These are phyloP conservation scores for Halcyon senegalensis DNA, from an alignment of 2,113 vertebrate genomes.

Conservation along the genomic window DNA sequence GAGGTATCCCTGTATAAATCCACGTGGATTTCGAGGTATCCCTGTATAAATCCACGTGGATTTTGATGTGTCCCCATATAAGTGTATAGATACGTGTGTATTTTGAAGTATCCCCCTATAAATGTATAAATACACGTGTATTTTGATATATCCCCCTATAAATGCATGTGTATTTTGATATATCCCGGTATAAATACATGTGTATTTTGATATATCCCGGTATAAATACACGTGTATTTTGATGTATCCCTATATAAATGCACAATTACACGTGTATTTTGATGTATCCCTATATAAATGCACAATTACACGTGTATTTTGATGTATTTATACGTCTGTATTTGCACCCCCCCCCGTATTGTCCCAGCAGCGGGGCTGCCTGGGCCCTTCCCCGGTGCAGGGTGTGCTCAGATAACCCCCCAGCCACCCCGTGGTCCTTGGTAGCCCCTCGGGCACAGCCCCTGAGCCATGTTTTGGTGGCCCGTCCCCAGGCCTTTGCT, in stretches of 20 bases:
- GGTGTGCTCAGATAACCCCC: fast-evolving
- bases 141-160: no score
- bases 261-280: fast-evolving
- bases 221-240: no score
- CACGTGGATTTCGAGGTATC: no score
- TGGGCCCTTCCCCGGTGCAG: not conserved
- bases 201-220: no score
- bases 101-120: no score
- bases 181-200: no score
- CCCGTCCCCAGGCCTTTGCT: fast-evolving
- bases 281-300: not conserved
- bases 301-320: fast-evolving
- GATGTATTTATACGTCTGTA: fast-evolving
- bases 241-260: not conserved
- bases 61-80: no score
- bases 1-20: no score
- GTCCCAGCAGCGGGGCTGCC: fast-evolving
- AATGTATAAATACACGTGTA: no score
- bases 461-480: fast-evolving
- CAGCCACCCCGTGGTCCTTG: no score
- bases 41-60: no score
- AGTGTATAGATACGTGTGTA: fast-evolving
- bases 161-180: no score
- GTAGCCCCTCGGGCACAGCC: not conserved
- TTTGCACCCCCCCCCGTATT: fast-evolving